Evolutionary conservation across 2,888 invertebrate species (phyloP).

Genomic region (Microplitis deprimator): DNA sequence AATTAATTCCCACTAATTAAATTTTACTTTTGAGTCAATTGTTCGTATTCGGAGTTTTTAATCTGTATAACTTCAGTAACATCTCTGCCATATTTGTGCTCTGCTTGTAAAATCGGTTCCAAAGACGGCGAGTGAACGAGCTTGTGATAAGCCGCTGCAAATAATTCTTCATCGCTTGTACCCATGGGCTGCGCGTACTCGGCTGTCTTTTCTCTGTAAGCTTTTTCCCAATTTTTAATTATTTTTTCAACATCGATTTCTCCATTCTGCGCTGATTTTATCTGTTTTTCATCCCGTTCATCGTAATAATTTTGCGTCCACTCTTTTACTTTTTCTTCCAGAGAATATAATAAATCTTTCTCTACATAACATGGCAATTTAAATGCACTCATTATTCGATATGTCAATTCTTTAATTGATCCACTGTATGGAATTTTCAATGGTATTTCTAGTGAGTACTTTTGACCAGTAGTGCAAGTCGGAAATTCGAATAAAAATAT

Average conservation of each 20-base stretch:
- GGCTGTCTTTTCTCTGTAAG: constrained; percentile 84
- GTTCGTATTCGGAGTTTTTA: constrained; percentile 81
- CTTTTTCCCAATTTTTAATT: constrained; percentile 84
- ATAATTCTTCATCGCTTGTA: constrained; percentile 88
- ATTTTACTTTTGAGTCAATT: constrained; percentile 77
- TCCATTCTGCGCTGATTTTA: constrained; percentile 77
- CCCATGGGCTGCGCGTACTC: constrained; percentile 87
- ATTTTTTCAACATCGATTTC: constrained; percentile 82
- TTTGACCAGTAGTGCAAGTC: constrained; percentile 74
- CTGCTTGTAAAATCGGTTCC: constrained; percentile 89
- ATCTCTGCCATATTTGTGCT: constrained; percentile 88
- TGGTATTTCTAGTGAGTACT: constrained; percentile 76
- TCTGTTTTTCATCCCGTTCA: constrained; percentile 76
- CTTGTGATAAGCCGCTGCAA: constrained; percentile 88
- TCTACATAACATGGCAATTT: constrained; percentile 81
- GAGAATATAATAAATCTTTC: constrained; percentile 75
- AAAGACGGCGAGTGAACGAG: constrained; percentile 88
- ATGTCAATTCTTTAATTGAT: constrained; percentile 77
- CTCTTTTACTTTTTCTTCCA: constrained; percentile 77
- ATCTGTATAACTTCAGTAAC: constrained; percentile 82
- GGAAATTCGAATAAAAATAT: constrained; percentile 74
- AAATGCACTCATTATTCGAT: constrained; percentile 78
- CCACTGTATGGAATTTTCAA: constrained; percentile 77
- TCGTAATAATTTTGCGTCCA: constrained; percentile 81
- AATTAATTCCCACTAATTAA: background rate